Evolutionary conservation across 2,888 invertebrate genomes (phyloP).

Genomic region (Scaptomyza tumidula): DNA sequence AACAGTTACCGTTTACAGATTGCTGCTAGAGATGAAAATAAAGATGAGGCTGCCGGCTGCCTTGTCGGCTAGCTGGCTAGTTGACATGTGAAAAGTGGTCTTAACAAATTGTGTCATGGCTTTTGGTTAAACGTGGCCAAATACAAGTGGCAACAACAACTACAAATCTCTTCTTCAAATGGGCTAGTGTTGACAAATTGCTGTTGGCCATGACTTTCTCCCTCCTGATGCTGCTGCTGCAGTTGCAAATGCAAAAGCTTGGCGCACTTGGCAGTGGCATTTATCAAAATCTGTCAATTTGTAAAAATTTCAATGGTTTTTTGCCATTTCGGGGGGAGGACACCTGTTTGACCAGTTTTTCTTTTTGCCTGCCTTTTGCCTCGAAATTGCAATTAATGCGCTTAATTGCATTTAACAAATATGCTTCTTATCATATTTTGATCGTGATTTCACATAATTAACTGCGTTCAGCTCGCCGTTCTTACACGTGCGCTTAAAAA

Average conservation of each 20-base stretch:
- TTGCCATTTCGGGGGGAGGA: constrained; percentile 33
- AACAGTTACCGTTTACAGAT: constrained; percentile 24
- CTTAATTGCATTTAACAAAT: constrained; percentile 67
- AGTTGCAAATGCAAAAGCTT: constrained; percentile 27
- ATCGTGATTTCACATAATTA: constrained; percentile 59
- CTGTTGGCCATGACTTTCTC: constrained; percentile 52
- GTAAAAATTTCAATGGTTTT: constrained; percentile 54
- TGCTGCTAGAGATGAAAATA: constrained; percentile 4
- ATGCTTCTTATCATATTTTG: constrained; percentile 66
- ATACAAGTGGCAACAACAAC: constrained; percentile 37
- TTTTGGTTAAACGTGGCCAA: constrained; percentile 63
- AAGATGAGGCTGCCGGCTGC: constrained; percentile 4
- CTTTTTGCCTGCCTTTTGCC: constrained; percentile 19
- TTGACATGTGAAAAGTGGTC: constrained; percentile 74
- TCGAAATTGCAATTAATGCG: constrained; percentile 49
- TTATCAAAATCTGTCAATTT: constrained; percentile 80
- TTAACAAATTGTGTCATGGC: constrained; percentile 73
- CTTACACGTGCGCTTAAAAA: constrained; percentile 39
- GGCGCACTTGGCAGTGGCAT: constrained; percentile 48
- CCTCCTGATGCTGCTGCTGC: constrained; percentile 4
- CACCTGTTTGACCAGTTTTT: constrained; percentile 54
- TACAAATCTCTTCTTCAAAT: constrained; percentile 71
- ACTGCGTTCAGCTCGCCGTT: constrained; percentile 12
- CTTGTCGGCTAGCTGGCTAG: constrained; percentile 1
- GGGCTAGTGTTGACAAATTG: constrained; percentile 74